These are phyloP conservation scores for Geotrupes spiniger DNA, from an alignment of 2,888 invertebrate species.

Conservation along the genomic window DNA sequence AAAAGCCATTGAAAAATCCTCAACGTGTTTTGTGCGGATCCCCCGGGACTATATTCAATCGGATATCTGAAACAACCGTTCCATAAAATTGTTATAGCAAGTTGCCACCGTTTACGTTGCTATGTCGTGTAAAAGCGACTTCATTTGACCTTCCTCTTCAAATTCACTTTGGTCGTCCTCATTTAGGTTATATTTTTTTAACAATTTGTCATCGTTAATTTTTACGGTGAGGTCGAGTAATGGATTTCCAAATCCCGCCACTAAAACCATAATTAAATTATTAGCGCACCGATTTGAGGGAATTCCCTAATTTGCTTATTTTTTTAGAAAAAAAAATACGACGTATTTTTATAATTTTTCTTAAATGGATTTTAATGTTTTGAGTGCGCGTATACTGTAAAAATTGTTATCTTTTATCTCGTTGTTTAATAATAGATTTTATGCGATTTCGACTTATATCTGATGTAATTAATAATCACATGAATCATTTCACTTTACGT, in stretches of 20 bases:
- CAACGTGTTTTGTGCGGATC: constrained; percentile 53
- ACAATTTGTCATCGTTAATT: constrained; percentile 36
- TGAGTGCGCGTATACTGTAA: no score
- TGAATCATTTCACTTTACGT: no score
- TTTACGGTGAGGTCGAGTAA: constrained; percentile 47
- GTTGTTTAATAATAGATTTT: no score
- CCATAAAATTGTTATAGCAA: background rate
- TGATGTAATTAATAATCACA: no score
- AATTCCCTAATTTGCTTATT: constrained; percentile 12
- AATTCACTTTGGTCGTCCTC: constrained; percentile 48
- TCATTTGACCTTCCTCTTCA: constrained; percentile 33
- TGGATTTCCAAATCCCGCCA: constrained; percentile 51
- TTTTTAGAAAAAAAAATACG: no score
- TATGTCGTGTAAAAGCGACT: constrained; percentile 37
- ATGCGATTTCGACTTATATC: no score
- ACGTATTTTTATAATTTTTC: no score
- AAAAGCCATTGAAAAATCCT: constrained; percentile 51
- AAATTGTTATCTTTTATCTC: no score
- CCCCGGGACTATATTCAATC: constrained; percentile 44
- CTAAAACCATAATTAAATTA: constrained; percentile 33
- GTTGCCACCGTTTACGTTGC: background rate
- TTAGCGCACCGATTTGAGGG: constrained; percentile 1
- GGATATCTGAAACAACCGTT: constrained; percentile 14
- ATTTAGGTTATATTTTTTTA: constrained; percentile 45
- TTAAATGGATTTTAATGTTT: no score